Conservation (phyloP, 2,888 invertebrate species). For the Hylaea fasciaria region DNA sequence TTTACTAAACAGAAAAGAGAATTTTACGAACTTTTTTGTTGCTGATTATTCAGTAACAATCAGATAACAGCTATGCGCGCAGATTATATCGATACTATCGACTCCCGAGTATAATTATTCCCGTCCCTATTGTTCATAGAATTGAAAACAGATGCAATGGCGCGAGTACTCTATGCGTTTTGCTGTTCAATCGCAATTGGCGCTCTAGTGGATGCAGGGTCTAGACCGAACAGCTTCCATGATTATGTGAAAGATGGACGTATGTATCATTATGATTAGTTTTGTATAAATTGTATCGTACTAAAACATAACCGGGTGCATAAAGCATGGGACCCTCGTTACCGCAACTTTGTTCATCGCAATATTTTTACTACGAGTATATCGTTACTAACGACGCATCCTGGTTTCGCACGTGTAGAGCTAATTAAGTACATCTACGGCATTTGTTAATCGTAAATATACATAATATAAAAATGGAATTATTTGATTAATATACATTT, state of each 20-base stretch:
- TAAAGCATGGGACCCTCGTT: too few species aligned
- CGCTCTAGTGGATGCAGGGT: slow-evolving; percentile 17
- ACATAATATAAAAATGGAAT: too few species aligned
- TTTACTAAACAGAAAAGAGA: too few species aligned
- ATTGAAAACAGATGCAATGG: slow-evolving; percentile 31
- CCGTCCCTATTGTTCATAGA: slow-evolving; percentile 26
- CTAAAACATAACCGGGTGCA: too few species aligned
- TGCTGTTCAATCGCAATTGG: slow-evolving; percentile 21
- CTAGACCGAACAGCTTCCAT: slow-evolving; percentile 42
- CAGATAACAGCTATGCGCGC: neutral
- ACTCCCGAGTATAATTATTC: slow-evolving; percentile 2
- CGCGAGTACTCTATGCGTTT: slow-evolving; percentile 24
- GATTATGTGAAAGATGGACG: slow-evolving; percentile 77
- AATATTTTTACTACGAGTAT: too few species aligned
- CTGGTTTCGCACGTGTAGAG: too few species aligned
- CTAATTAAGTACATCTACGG: too few species aligned
- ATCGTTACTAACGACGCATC: too few species aligned
- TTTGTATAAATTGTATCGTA: neutral
- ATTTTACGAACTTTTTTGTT: neutral
- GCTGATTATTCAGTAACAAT: neutral
- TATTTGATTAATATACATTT: too few species aligned
- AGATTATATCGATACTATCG: slow-evolving; percentile 5
- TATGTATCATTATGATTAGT: slow-evolving; percentile 53
- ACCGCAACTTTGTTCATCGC: too few species aligned
- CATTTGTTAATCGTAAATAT: too few species aligned